Evolutionary conservation across 2,113 vertebrate genomes (phyloP).

Genomic region (Struthio camelus): DNA sequence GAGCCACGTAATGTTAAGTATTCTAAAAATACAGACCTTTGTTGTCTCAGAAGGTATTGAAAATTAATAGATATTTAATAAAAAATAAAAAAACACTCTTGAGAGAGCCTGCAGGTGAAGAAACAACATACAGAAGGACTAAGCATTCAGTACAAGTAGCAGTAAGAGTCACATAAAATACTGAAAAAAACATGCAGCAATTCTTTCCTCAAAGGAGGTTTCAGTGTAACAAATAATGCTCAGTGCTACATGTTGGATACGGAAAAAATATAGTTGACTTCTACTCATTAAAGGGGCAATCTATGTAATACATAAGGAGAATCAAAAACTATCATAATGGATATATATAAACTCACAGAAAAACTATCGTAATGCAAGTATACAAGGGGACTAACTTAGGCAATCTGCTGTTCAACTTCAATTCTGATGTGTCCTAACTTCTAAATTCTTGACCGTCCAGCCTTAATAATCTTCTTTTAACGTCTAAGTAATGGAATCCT

Average conservation of each 20-base stretch:
- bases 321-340: neutral
- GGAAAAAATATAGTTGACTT: neutral
- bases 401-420: neutral
- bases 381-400: neutral
- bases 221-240: neutral
- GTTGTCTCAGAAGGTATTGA: neutral
- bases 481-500: neutral
- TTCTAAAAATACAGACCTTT: neutral
- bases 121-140: neutral
- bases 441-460: neutral
- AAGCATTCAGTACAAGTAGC: neutral
- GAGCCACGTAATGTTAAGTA: neutral
- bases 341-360: neutral
- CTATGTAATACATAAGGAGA: neutral
- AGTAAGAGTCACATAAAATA: neutral
- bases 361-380: neutral
- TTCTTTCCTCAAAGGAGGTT: neutral
- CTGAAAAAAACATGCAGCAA: neutral
- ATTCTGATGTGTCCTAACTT: neutral
- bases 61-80: neutral
- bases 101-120: neutral
- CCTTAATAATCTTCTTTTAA: neutral
- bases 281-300: neutral
- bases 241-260: neutral
- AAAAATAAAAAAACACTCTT: neutral